phyloP scores from a whole-genome alignment of 2,888 invertebrate species.

The Pollenia labialis region DNA sequence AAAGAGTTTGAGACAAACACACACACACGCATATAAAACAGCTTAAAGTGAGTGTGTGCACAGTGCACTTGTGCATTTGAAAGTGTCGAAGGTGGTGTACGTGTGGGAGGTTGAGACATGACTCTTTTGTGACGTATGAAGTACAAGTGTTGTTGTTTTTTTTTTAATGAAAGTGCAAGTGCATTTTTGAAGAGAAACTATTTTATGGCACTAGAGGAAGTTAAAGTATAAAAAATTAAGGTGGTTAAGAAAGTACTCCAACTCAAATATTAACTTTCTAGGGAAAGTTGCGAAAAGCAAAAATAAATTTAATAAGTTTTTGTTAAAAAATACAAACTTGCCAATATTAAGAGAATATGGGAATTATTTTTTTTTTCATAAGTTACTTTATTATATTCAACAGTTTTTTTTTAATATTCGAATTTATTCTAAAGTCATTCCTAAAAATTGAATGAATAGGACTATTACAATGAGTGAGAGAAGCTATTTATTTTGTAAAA shows the following conservation, averaged over 20 bases:
- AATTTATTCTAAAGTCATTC: too few species aligned
- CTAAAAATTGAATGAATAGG: too few species aligned
- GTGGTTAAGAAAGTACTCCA: not conserved
- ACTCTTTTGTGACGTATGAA: not conserved
- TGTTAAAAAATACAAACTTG: not conserved
- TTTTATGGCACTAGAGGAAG: not conserved
- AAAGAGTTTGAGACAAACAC: not conserved
- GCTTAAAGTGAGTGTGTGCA: not conserved
- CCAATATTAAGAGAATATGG: not conserved
- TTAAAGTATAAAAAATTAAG: not conserved
- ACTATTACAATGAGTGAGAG: too few species aligned
- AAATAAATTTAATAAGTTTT: not conserved
- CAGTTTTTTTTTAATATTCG: too few species aligned
- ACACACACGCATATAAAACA: not conserved
- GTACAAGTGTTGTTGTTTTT: slow-evolving; percentile 42
- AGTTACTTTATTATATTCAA: too few species aligned
- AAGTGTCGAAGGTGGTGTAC: slow-evolving; percentile 23
- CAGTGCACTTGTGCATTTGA: not conserved
- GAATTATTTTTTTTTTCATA: too few species aligned
- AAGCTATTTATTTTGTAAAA: too few species aligned
- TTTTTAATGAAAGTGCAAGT: slow-evolving; percentile 51
- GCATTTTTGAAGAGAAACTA: slow-evolving; percentile 54
- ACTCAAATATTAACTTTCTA: slow-evolving; percentile 3
- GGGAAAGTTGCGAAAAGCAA: slow-evolving; percentile 2
- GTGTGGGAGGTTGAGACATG: slow-evolving; percentile 20